Evolutionary conservation across 2,113 vertebrate genomes (phyloP).

Genomic region (Etheostoma spectabile): DNA sequence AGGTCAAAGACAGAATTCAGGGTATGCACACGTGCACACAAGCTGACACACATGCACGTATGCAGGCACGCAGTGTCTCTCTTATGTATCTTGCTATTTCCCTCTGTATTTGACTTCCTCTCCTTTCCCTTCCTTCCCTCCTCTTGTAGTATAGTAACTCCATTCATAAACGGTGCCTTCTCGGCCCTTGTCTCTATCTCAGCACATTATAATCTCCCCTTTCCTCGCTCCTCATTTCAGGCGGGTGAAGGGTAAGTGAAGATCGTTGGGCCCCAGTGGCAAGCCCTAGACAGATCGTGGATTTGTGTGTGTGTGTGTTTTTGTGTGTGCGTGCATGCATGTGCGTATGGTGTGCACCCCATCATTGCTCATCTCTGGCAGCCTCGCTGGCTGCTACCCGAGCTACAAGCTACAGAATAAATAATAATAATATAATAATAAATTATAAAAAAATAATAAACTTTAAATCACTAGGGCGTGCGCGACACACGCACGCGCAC

Average conservation of each 20-base stretch:
- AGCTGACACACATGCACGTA: neutral
- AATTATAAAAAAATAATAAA: constrained; percentile 26
- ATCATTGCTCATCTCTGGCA: constrained; percentile 79
- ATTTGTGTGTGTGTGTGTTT: constrained; percentile 19
- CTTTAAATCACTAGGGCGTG: constrained; percentile 75
- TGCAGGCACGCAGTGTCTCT: neutral
- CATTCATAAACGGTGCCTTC: constrained; percentile 19
- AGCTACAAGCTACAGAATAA: constrained; percentile 77
- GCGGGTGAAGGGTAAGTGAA: constrained; percentile 77
- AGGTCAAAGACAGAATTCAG: constrained; percentile 52
- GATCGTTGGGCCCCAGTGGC: constrained; percentile 65
- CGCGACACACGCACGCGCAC: too few relatives aligned
- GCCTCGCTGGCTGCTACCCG: constrained; percentile 65
- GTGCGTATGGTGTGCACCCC: constrained; percentile 53
- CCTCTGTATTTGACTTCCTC: neutral
- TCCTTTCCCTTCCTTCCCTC: constrained; percentile 1
- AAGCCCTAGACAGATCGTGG: constrained; percentile 47
- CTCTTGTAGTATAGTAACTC: neutral
- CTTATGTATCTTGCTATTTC: neutral
- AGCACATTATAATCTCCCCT: constrained; percentile 56
- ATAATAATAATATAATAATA: constrained; percentile 12
- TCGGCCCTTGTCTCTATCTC: constrained; percentile 21
- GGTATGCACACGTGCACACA: neutral
- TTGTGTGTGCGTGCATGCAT: constrained; percentile 21
- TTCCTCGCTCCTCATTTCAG: constrained; percentile 47